Evolutionary conservation across 2,797 vertebrate species (phyloP).

Genomic region (Ptychadena robeensis): DNA sequence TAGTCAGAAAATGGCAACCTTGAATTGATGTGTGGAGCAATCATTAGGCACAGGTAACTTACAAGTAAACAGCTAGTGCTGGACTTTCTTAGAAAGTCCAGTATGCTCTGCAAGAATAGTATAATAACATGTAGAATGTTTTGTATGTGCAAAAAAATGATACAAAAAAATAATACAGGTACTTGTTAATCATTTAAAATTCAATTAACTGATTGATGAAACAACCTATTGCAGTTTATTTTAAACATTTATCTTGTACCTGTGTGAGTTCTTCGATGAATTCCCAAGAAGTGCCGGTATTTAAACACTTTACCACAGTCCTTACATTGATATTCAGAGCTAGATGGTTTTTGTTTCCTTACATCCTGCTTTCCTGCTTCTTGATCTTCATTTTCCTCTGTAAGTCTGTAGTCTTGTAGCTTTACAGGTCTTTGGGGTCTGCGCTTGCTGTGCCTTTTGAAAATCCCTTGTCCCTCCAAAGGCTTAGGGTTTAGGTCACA

Average conservation of each 20-base stretch:
- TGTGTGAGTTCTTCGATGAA: slow-evolving; percentile 92
- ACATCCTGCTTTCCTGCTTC: slow-evolving; percentile 76
- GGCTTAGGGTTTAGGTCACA: slow-evolving; percentile 73
- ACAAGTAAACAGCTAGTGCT: too few species aligned
- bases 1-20: too few species aligned
- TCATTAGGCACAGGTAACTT: too few species aligned
- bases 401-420: slow-evolving; percentile 85
- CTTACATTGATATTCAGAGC: slow-evolving; percentile 85
- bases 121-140: too few species aligned
- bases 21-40: too few species aligned
- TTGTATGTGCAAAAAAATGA: too few species aligned
- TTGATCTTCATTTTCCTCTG: slow-evolving; percentile 74
- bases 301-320: slow-evolving; percentile 94
- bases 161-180: too few species aligned
- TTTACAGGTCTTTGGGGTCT: slow-evolving; percentile 85
- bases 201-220: too few species aligned
- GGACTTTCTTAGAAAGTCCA: too few species aligned
- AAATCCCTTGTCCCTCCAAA: slow-evolving; percentile 65
- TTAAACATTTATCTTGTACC: slow-evolving; percentile 71
- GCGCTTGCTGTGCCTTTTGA: slow-evolving; percentile 83
- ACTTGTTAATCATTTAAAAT: too few species aligned
- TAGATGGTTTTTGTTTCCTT: slow-evolving; percentile 78
- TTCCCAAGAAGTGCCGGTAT: slow-evolving; percentile 88
- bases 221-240: too few species aligned
- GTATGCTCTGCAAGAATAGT: too few species aligned